A percentile compares a stretch with the other conserved stretches of the same genome.
phyloP scores from a whole-genome alignment of 2,113 vertebrate species.

The Hypanus sabinus region DNA sequence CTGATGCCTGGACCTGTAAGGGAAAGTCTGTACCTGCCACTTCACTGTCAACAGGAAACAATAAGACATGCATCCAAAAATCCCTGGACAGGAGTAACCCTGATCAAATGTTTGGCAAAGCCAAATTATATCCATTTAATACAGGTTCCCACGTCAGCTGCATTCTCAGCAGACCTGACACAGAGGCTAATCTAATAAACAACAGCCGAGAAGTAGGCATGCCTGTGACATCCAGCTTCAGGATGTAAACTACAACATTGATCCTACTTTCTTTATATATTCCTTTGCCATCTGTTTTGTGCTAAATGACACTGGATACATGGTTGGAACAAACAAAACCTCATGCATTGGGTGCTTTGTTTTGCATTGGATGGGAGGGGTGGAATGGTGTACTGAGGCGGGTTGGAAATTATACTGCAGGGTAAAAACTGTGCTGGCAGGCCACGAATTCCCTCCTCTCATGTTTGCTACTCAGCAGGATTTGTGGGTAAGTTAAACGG shows the following conservation, averaged over 20 bases:
- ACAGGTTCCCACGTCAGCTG: not conserved
- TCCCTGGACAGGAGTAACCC: not conserved
- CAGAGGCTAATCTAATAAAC: not conserved
- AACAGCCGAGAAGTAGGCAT: not conserved
- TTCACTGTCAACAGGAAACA: not conserved
- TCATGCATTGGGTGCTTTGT: not conserved
- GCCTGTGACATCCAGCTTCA: not conserved
- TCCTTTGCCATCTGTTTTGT: not conserved
- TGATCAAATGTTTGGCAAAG: not conserved
- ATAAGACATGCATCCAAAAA: not conserved
- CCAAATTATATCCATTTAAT: not conserved
- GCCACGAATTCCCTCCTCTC: not conserved
- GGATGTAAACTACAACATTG: not conserved
- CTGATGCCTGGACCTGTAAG: too few species aligned
- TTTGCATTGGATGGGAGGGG: not conserved
- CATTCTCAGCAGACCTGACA: not conserved
- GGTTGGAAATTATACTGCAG: not conserved
- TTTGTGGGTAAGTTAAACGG: not conserved
- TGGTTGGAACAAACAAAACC: not conserved
- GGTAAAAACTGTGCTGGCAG: not conserved
- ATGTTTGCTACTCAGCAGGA: not conserved
- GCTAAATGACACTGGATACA: not conserved
- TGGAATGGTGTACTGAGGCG: not conserved
- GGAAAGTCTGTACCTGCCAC: not conserved
- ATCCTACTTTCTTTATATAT: not conserved